Evolutionary conservation across 2,797 vertebrate species (phyloP).

Genomic region (Thaleichthys pacificus): DNA sequence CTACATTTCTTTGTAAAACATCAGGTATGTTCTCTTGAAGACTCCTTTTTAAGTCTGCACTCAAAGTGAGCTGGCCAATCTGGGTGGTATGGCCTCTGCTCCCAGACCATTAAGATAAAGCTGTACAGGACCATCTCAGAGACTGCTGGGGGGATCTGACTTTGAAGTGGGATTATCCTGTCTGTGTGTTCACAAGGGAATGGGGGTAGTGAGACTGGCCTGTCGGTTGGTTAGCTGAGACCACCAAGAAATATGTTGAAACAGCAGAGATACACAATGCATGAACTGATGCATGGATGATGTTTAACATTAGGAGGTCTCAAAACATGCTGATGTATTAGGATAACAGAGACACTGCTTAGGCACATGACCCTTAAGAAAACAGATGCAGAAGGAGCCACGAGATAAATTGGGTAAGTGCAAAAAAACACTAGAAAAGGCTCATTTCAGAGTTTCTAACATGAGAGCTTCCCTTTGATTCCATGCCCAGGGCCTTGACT

Average conservation of each 20-base stretch:
- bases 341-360: neutral
- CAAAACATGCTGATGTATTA: neutral
- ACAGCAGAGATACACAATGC: neutral
- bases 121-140: conserved; percentile 26
- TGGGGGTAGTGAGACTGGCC: neutral
- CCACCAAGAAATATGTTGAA: conserved; percentile 3
- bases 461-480: conserved; percentile 9
- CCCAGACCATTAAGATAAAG: conserved; percentile 34
- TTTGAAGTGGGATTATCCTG: conserved; percentile 67
- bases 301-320: neutral
- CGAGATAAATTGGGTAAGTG: conserved; percentile 13
- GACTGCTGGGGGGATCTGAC: conserved; percentile 36
- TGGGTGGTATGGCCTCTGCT: conserved; percentile 44
- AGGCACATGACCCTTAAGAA: neutral
- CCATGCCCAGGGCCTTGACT: neutral
- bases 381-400: neutral
- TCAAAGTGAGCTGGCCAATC: conserved; percentile 17
- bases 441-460: too few relatives aligned
- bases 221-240: neutral
- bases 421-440: too few relatives aligned
- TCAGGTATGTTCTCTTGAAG: neutral
- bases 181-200: conserved; percentile 19
- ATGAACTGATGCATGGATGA: neutral
- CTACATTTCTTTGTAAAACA: neutral
- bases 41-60: neutral